Evolutionary conservation across 2,797 vertebrate genomes (phyloP).

Genomic region (Scomberomorus guttatus): DNA sequence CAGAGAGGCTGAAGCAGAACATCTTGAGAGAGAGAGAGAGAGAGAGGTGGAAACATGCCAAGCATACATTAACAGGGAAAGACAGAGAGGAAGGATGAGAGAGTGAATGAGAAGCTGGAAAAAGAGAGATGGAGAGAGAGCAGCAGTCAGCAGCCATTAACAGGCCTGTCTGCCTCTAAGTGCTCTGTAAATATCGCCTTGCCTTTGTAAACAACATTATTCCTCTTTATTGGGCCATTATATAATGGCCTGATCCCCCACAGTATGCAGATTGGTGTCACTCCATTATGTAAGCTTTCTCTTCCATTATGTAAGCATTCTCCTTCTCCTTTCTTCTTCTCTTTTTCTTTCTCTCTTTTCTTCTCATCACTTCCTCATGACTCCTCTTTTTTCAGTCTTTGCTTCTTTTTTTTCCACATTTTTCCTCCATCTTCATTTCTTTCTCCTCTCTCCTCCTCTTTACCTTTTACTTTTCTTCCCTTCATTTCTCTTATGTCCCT

Average conservation of each 20-base stretch:
- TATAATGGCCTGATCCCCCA: conserved; percentile 38
- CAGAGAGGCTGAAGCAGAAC: conserved; percentile 9
- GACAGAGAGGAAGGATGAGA: no score
- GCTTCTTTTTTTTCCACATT: no score
- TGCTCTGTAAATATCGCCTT: conserved; percentile 53
- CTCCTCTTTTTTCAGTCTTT: neutral
- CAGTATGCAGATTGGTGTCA: conserved; percentile 49
- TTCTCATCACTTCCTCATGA: no score
- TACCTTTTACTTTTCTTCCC: neutral
- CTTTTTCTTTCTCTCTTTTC: neutral
- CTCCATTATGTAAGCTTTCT: conserved; percentile 53
- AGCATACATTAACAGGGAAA: neutral
- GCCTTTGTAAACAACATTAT: conserved; percentile 58
- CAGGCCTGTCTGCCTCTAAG: conserved; percentile 45
- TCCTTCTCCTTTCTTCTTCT: conserved; percentile 20
- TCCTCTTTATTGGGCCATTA: conserved; percentile 56
- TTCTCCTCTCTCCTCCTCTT: no score
- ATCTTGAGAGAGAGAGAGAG: conserved; percentile 11
- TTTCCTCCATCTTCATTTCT: neutral
- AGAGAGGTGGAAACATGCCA: conserved; percentile 10
- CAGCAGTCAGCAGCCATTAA: conserved; percentile 27
- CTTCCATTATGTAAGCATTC: conserved; percentile 30
- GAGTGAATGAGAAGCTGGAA: neutral
- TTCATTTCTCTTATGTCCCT: no score
- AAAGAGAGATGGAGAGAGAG: neutral